These are phyloP conservation scores for Monochamus alternatus DNA, from an alignment of 2,888 invertebrate genomes.

Conservation along the genomic window DNA sequence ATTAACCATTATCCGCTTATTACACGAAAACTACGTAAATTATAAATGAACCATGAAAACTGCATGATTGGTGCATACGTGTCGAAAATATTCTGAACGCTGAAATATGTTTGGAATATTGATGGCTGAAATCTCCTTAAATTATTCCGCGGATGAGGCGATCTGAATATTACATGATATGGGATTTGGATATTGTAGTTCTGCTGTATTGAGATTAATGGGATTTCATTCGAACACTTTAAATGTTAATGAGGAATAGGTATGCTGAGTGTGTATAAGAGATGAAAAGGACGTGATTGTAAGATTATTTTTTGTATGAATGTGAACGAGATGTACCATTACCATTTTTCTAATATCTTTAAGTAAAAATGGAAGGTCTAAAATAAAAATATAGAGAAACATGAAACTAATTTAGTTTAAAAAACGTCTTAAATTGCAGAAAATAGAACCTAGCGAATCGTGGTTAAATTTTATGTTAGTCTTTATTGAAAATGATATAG, in stretches of 20 bases:
- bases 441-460: too few species aligned
- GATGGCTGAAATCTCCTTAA: constrained; percentile 46
- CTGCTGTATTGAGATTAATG: constrained; percentile 49
- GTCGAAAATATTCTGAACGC: constrained; percentile 46
- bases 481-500: too few species aligned
- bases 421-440: too few species aligned
- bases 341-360: too few species aligned
- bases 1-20: constrained; percentile 1
- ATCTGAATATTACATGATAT: constrained; percentile 48
- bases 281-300: background rate
- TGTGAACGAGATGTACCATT: too few species aligned
- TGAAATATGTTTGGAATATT: constrained; percentile 47
- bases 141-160: constrained; percentile 45
- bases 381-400: too few species aligned
- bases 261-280: background rate
- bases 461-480: too few species aligned
- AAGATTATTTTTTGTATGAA: too few species aligned
- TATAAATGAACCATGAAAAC: constrained; percentile 46
- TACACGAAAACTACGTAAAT: constrained; percentile 19
- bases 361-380: too few species aligned
- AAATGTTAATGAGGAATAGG: constrained; percentile 35
- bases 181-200: constrained; percentile 45
- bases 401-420: too few species aligned
- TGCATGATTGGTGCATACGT: constrained; percentile 49
- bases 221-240: constrained; percentile 34